phyloP scores from a whole-genome alignment of 2,888 invertebrate genomes.

The Thereva nobilitata region DNA sequence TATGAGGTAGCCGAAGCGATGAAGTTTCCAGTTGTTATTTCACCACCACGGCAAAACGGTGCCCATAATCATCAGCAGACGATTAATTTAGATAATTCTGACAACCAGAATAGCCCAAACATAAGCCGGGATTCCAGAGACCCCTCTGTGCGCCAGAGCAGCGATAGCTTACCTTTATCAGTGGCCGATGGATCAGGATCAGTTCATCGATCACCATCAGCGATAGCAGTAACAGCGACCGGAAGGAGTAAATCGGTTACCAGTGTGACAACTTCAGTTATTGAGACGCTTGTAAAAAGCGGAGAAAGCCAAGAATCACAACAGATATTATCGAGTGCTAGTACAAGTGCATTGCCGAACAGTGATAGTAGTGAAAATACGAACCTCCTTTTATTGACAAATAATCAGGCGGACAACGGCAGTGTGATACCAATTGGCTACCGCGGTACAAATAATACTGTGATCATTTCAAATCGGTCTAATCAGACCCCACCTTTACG shows the following conservation, averaged over 20 bases:
- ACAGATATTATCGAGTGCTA: conserved; percentile 6
- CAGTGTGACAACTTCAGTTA: conserved; percentile 33
- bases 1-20: conserved; percentile 44
- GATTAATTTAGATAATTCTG: conserved; percentile 39
- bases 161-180: conserved; percentile 19
- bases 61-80: conserved; percentile 30
- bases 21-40: conserved; percentile 44
- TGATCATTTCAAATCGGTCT: conserved; percentile 49
- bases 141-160: conserved; percentile 41
- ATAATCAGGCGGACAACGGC: conserved; percentile 33
- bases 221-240: conserved; percentile 42
- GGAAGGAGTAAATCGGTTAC: conserved; percentile 12
- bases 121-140: conserved; percentile 12
- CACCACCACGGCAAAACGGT: conserved; percentile 41
- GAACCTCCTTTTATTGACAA: conserved; percentile 41
- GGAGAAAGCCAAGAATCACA: conserved; percentile 11
- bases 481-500: conserved; percentile 36
- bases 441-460: conserved; percentile 55
- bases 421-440: conserved; percentile 51
- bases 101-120: conserved; percentile 25
- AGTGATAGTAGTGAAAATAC: conserved; percentile 40
- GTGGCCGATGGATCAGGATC: conserved; percentile 24
- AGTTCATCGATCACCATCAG: conserved; percentile 38
- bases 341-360: conserved; percentile 21
- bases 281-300: conserved; percentile 29